Base-by-base conservation (phyloP, 2,797 vertebrate genomes). In the Halcyon chelicuti region DNA sequence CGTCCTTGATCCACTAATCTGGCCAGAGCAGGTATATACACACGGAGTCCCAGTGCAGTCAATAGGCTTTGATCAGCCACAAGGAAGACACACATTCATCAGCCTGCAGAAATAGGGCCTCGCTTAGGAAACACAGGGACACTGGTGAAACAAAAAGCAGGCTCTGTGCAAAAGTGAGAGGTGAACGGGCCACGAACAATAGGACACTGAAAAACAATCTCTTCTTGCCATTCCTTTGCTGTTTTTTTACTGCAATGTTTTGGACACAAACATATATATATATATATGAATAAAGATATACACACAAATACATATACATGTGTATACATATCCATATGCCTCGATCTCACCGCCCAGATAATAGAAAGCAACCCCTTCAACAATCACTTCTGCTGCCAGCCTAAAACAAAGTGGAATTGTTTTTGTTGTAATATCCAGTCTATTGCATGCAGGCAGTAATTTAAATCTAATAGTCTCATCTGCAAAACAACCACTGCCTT, bases 151-250 rank as follows among this genome's bases (percentile, higher is more conserved):
- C 90, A 93, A 93, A 97, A 96, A 86, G 35, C 86, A 89, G 60
- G 57, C 92, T 93, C 83, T 6, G 40, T 79, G 70, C 76, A 95
- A 54, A 93, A 94, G 68, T 31, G 58, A 91, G 91, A 95, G 76
- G 91, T 95, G 87, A 95, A 96, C 70, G 66, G 91, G 74, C 76
- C 60, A 54, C 67, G 60, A 76, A 94, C 79, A 96, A 96, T 68
- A 73, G 82, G 73, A 73, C 79, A 65, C 40, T 71, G 84, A 86
- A 93, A 93, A 93, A 17, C 63, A 93, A 90, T 33, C 63, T 42
- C 55, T 61, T 55, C 68, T 88, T 61, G 54, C 57, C 76, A 79
- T 70, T 68, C 76, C 80, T 88, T 13, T 52, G 67, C 77, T 46
- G 14, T 54, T 76, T 87, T 47, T 51, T 63, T 40, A 68, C 35